A percentile compares a stretch with the other conserved stretches of the same genome.
These are phyloP conservation scores for Lampris incognitus DNA, from an alignment of 2,113 vertebrate genomes.

Conservation along the genomic window DNA sequence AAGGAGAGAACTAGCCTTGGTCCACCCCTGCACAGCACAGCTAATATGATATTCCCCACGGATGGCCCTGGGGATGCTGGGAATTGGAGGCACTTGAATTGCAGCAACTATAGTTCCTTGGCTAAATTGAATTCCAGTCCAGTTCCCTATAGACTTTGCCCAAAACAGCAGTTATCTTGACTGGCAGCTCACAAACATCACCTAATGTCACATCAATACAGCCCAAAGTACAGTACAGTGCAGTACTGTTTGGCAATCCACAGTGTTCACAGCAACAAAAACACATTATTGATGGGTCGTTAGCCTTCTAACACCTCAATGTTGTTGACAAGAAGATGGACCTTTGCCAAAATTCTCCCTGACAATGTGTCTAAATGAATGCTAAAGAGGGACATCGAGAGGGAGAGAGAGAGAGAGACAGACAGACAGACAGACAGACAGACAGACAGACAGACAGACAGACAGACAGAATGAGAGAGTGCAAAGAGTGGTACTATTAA, in stretches of 20 bases:
- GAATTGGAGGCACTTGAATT: conserved; percentile 56
- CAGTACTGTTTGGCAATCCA: conserved; percentile 14
- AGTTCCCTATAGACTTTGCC: conserved; percentile 43
- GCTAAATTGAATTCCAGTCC: conserved; percentile 45
- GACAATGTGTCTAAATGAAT: conserved; percentile 63
- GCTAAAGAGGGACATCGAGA: conserved; percentile 21
- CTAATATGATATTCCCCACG: conserved; percentile 18
- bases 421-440: not conserved
- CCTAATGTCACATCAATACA: conserved; percentile 34
- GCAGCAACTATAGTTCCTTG: conserved; percentile 39
- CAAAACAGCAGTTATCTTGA: conserved; percentile 41
- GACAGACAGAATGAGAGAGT: not conserved
- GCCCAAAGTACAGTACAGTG: conserved; percentile 37
- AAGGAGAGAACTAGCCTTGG: conserved; percentile 17
- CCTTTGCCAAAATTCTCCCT: conserved; percentile 54
- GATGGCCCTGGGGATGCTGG: conserved; percentile 41
- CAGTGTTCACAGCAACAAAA: conserved; percentile 18
- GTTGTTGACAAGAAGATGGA: conserved; percentile 55
- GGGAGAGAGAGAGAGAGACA: not conserved
- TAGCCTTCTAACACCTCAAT: conserved; percentile 57
- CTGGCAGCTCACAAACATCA: conserved; percentile 37
- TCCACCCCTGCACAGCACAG: conserved; percentile 13
- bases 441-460: not conserved
- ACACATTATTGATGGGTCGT: conserved; percentile 56
- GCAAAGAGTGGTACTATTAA: conserved; percentile 4